Base-by-base conservation (phyloP, 1,140 invertebrate species). In the Stegodyphus mimosarum region DNA sequence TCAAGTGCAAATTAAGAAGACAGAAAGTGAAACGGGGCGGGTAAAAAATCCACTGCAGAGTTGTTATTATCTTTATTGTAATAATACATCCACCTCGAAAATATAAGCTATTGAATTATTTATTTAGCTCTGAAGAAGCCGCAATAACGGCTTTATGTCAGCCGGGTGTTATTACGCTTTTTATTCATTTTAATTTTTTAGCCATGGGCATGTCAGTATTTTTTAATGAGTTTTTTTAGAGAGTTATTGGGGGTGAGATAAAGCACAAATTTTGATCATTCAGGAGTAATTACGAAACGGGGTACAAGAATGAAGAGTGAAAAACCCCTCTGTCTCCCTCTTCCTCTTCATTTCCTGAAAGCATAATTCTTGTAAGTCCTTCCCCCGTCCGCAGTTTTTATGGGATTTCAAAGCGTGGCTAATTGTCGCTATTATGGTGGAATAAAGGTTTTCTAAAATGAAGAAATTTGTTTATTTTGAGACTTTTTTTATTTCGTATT, bases 51-150 rank as follows among this genome's bases (percentile, higher is more conserved):
- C 50, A 17, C 70, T 64, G 53, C 55, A 79, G 69, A 70, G 70
- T 79, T 79, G 70, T 79, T 52, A 73, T 51, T 67, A 67, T 79
- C 66, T 33, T 79, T 70, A 79, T 79, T 49, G 51, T 66, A 76
- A 79, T 79, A 79, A 79, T 79, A 79, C 55, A 17, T 55, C 6
- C 77, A 11, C 49, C 48, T 13, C 33, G 33, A 33, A 33, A n/a
- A 17, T 70, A 79, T 79, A 79, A 79, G 69, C 77, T 79, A 79
- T 79, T 79, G 77, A 79, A 79, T 79, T 79, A 79, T 79, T 79
- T 79, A 79, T 79, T 79, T 79, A 33, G 33, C 33, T 33, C 33
- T 33, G 33, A 33, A 33, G 33, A 33, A 33, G 33, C 33, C 33
- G 33, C 33, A 33, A 33, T 33, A 33, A 33, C 33, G 33, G 33